Evolutionary conservation across 37 sponge, comb jelly and placozoan species (phyloP).

Genomic region (Hexactinellida sp.): DNA sequence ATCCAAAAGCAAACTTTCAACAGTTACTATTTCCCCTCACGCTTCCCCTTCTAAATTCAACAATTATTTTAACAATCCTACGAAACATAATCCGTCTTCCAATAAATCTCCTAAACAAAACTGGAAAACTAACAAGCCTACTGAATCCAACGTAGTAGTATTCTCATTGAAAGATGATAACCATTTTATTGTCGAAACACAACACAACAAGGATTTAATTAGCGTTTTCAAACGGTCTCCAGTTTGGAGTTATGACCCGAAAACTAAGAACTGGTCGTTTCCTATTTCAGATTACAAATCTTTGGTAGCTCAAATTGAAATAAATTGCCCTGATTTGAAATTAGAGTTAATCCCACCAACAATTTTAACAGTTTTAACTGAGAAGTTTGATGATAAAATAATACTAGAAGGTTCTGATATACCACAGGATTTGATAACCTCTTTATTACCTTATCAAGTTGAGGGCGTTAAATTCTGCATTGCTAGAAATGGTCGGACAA

Average conservation of each 20-base stretch:
- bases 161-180: conserved; percentile 14
- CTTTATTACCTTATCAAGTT: conserved; percentile 3
- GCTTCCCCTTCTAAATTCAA: too few relatives aligned
- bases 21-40: too few relatives aligned
- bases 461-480: conserved; percentile 47
- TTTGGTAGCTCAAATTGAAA: neutral
- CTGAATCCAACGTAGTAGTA: neutral
- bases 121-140: too few relatives aligned
- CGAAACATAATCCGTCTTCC: too few relatives aligned
- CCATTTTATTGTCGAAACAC: neutral
- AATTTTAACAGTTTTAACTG: neutral
- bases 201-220: neutral
- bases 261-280: neutral
- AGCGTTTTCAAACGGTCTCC: neutral
- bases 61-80: too few relatives aligned
- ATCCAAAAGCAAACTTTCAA: neutral
- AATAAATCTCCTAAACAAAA: too few relatives aligned
- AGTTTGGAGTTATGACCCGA: neutral
- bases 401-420: neutral
- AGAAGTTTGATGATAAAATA: neutral
- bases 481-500: conserved; percentile 48
- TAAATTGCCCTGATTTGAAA: neutral
- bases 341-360: neutral
- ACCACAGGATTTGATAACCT: neutral
- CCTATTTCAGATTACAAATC: neutral